Base-by-base conservation (phyloP, 2,113 vertebrate species). In the Pluvialis apricaria region DNA sequence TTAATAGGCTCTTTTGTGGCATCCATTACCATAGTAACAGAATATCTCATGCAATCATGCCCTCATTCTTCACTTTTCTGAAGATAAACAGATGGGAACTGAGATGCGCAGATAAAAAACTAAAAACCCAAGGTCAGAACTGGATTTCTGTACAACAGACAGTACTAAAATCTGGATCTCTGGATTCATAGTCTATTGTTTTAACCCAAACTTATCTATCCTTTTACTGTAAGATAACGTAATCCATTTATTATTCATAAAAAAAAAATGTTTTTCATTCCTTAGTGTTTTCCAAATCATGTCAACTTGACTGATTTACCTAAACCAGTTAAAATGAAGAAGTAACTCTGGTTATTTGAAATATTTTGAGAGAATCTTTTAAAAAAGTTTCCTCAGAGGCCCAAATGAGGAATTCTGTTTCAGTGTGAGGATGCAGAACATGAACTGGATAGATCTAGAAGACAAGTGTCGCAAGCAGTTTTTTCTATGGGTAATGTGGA, bases 11-110 rank as follows among this genome's bases (percentile, higher is more conserved):
- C 24, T 88, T 96, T 71, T 88, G 47, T 82, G 62, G 24, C 28
- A 79, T n/a, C 57, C 31, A 76, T 92, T 92, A 47, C 93, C 79
- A 96, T 80, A 86, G 94, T 76, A 92, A 95, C 71, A 60, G 31
- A 75, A 38, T 60, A 69, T 11, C 57, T 90, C 62, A 79, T 80
- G 66, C 32, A 93, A 28, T 68, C 70, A 60, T 71, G 52, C 21
- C 66, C 47, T 88, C 26, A 25, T 66, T 92, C 69, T 90, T 90
- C 51, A 68, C 11, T 76, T 76, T 92, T 88, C 42, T 93, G 61
- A 77, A 78, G 26, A 40, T 45, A 73, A 86, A 84, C 80, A 87
- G 60, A 75, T 84, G 29, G 40, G 36, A 89, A 61, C n/a, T 34
- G 44, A 78, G 54, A 65, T n/a, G 26, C 31, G 62, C 9, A 85